Base-by-base conservation (phyloP, 2,113 vertebrate species). In the Larimichthys polyactis region DNA sequence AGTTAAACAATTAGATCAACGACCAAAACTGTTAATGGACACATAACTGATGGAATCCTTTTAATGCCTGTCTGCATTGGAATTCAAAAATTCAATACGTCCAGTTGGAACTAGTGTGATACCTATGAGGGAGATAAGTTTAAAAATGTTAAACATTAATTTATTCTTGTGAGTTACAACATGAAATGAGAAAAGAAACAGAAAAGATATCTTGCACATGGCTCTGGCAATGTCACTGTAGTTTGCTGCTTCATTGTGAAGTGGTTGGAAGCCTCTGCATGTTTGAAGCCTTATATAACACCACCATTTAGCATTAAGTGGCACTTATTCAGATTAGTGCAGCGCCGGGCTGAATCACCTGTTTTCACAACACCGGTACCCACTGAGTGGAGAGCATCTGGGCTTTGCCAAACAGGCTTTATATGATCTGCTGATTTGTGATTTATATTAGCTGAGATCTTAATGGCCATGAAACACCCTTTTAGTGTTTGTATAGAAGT, bases 301-400 rank as follows among this genome's bases (percentile, higher is more conserved):
- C 86, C 78, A 78, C 52, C 62, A 87, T 93, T 92, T 86, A 91
- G 67, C 87, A 91, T 92, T 90, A 94, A 94, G 94, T 94, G 92
- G 70, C 93, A 93, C 94, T 94, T 94, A 86, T 91, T 91, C 91
- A 90, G 89, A 93, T 93, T 90, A 90, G 81, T 83, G 81, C 84
- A 74, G 85, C 2, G 79, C 81, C 87, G 63, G 46, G 79, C 85
- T 90, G 89, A 92, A 93, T 87, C 84, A 89, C 89, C 89, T 88
- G 86, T 91, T 94, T 93, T 92, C 77, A 80, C 80, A 90, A 78
- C 83, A 85, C 71, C 69, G 51, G 65, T 63, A 63, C 58, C 72
- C 65, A 65, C 70, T 79, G 64, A 80, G 78, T 62, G 43, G 65
- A 79, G 75, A 82, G 70, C 72, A 71, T 76, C 67, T 27, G 63